These are phyloP conservation scores for Orientallactaga bullata DNA, from an alignment of 2,113 vertebrate species.

Conservation along the genomic window DNA sequence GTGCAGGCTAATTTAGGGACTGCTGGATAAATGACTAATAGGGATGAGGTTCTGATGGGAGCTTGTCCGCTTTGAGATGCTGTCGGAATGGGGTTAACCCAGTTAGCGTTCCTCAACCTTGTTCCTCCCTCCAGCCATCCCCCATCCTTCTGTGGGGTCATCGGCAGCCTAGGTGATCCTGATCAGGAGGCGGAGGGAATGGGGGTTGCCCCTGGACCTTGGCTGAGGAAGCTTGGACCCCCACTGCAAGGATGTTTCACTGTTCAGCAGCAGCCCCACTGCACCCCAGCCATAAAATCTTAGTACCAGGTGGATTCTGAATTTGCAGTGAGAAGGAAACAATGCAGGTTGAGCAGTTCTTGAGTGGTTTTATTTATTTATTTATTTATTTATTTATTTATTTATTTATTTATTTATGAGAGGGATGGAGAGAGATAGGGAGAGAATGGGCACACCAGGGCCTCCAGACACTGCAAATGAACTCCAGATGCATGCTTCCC, in stretches of 20 bases:
- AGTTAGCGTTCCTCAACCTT: fast-evolving
- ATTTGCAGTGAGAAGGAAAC: neutral
- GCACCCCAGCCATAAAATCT: neutral
- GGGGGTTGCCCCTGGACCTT: neutral
- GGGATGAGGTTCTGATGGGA: constrained; percentile 26
- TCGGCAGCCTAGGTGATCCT: neutral
- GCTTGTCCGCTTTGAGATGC: neutral
- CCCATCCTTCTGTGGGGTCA: fast-evolving
- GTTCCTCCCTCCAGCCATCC: fast-evolving
- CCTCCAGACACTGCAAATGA: too few relatives aligned
- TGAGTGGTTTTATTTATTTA: too few relatives aligned
- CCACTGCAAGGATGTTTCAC: neutral
- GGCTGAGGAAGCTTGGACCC: neutral
- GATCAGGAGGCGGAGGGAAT: too few relatives aligned
- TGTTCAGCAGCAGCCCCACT: neutral
- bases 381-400: too few relatives aligned
- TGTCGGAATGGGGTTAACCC: fast-evolving
- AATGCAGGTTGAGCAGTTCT: fast-evolving
- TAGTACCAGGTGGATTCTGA: neutral
- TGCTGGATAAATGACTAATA: neutral
- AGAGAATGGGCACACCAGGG: too few relatives aligned
- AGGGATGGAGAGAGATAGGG: too few relatives aligned
- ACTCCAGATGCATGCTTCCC: too few relatives aligned
- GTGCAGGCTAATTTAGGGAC: neutral
- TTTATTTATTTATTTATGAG: too few relatives aligned